Base-by-base conservation (phyloP, 2,888 invertebrate species). In the Andrena praecox region DNA sequence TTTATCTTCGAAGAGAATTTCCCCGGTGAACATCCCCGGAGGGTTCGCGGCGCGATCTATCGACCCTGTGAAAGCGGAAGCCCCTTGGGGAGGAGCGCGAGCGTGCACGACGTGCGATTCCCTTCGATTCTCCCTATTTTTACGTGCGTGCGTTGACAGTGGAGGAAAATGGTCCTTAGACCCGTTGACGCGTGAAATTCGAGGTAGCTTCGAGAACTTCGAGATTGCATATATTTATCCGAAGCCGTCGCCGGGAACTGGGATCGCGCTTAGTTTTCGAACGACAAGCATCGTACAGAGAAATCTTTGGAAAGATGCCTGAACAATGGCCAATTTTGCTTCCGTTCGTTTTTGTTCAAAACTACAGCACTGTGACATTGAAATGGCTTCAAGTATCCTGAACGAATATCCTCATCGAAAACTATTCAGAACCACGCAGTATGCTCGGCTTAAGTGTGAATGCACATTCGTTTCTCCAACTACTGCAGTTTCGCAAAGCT, bases 1-100 rank as follows among this genome's bases (percentile, higher is more conserved):
- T 81, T 86, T 82, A 86, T 83, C 85, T 77, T 68, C 69, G 64
- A 77, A 31, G 68, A 63, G 80, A 85, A 77, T 85, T 85, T 80
- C 76, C 29, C 64, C 67, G 54, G 20, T 33, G 68, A 74, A 59
- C 78, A 77, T 75, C 82, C 3, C 71, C 78, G 10, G 64, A 52
- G 71, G 76, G 48, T 63, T 85, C 69, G 71, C 77, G 67, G 59
- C 56, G n/a, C 79, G 78, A 79, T 79, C 82, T 80, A 75, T 88
- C 82, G 78, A 64, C 62, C 74, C 76, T 75, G 63, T 71, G 77
- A 77, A 77, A 79, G 67, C 72, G 80, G 81, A 81, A 85, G 72
- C 77, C 24, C 63, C 72, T 52, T 54, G 50, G 73, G 62, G 66
- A 71, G 56, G 78, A 63, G 69, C 42, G 80, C 42, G 72, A 63